A percentile compares a stretch with the other conserved stretches of the same genome.
phyloP scores from a whole-genome alignment of 1,140 invertebrate genomes.

The Zelostemma sp. region DNA sequence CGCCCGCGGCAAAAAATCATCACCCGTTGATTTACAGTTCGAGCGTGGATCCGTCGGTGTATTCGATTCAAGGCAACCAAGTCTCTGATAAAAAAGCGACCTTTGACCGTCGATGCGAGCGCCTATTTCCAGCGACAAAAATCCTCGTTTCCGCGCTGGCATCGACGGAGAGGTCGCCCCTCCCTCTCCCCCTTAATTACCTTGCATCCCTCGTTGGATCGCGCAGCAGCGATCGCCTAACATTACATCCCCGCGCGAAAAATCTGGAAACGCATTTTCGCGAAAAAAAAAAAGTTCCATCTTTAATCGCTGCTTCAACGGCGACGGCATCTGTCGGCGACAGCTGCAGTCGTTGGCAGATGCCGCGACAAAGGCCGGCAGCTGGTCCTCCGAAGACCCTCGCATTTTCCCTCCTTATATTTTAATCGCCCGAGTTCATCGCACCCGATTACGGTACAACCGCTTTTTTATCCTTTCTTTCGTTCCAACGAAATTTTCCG shows the following conservation, averaged over 20 bases:
- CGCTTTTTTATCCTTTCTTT: not conserved
- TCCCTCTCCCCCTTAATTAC: conserved; percentile 66
- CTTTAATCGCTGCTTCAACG: not conserved
- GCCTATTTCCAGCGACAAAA: no score
- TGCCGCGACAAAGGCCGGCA: conserved; percentile 48
- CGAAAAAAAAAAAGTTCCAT: conserved; percentile 4
- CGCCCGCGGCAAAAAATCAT: not conserved
- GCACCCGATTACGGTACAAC: conserved; percentile 1
- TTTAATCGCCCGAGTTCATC: not conserved
- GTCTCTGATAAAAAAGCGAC: conserved; percentile 67
- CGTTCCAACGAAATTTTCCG: conserved; percentile 12
- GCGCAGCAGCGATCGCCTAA: conserved; percentile 17
- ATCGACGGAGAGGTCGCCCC: conserved; percentile 67
- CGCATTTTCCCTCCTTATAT: not conserved
- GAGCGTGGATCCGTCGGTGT: no score
- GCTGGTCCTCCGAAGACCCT: conserved; percentile 7
- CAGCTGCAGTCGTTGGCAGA: conserved; percentile 61
- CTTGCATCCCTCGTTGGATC: conserved; percentile 66
- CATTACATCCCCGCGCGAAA: not conserved
- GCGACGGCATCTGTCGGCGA: conserved; percentile 45
- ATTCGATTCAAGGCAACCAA: conserved; percentile 66
- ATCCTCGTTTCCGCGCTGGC: conserved; percentile 52
- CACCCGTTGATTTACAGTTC: no score
- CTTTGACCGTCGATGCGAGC: conserved; percentile 66
- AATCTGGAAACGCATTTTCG: no score